Base-by-base conservation (phyloP, 2,888 invertebrate genomes). In the Gerris lacustris region DNA sequence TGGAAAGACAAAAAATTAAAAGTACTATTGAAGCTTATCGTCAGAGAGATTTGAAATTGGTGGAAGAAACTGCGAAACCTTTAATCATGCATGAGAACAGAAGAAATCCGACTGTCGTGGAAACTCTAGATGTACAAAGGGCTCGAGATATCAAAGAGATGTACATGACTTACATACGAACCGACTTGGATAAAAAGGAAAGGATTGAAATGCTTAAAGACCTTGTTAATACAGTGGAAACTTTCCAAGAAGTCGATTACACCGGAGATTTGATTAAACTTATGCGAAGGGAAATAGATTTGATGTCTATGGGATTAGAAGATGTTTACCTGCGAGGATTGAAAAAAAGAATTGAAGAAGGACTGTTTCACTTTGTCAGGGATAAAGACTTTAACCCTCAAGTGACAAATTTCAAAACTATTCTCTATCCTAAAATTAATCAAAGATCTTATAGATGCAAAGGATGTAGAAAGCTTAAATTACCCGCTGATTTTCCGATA, bases 21-120 rank as follows among this genome's bases (percentile, higher is more conserved):
- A 83, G 89, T 2, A 84, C 81, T 76, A 73, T 73, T 47, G 75
- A 76, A 71, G 67, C 70, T 15, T 66, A 74, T 45, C 73, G 70
- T 17, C 73, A 72, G 17, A 72, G 73, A 55, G 75, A 75, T 44
- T 47, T 73, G 55, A 73, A 74, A 73, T 85, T 90, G 77, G 82
- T 92, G 66, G 86, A 87, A 74, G 83, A 85, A 76, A 85, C 90
- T 77, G 87, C 88, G 5, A 84, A 86, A 75, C 90, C 95, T 0
- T 84, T 90, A 64, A 85, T 86, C 71, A 93, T 92, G 91, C 85
- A 55, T 55, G 11, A 55, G 15, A 55, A 15, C 9, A 55, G 15
- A 4, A 31, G 47, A 44, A 45, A 18, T 18, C 68, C 45, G 17
- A 66, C 44, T 44, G 31, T 66, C 9, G 66, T 66, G 44, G 71